Percentiles rank a stretch among this genome's conserved stretches.
Evolutionary conservation across 2,797 vertebrate species (phyloP).

Genomic region (Thamnophis elegans): DNA sequence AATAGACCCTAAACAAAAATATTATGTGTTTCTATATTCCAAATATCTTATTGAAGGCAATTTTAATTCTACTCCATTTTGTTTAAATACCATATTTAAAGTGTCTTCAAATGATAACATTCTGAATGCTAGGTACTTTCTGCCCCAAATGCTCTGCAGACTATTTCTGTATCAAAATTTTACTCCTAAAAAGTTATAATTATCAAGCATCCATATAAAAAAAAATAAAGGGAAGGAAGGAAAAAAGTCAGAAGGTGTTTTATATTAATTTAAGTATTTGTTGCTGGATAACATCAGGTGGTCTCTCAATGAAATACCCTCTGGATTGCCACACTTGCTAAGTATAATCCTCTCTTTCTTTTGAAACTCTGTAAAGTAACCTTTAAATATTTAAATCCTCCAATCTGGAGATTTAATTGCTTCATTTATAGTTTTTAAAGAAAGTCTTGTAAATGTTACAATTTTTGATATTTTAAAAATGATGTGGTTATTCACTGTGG

Average conservation of each 20-base stretch:
- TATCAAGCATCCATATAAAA: slow-evolving; percentile 54
- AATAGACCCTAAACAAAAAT: not conserved
- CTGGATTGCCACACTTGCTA: slow-evolving; percentile 78
- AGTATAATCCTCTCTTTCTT: slow-evolving; percentile 77
- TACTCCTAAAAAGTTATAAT: slow-evolving; percentile 53
- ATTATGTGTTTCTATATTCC: not conserved
- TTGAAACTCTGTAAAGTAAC: slow-evolving; percentile 76
- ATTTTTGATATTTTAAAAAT: slow-evolving; percentile 72
- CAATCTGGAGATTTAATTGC: slow-evolving; percentile 78
- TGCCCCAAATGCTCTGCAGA: not conserved
- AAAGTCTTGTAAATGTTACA: slow-evolving; percentile 74
- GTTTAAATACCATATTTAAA: slow-evolving; percentile 46
- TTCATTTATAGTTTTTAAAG: slow-evolving; percentile 73
- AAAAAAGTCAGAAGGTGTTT: slow-evolving; percentile 74
- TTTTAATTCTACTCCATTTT: slow-evolving; percentile 2
- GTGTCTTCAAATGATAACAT: slow-evolving; percentile 33
- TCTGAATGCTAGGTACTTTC: not conserved
- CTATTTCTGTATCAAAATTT: slow-evolving; percentile 11
- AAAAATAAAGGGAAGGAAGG: slow-evolving; percentile 42
- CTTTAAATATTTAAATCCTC: slow-evolving; percentile 76
- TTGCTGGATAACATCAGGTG: slow-evolving; percentile 76
- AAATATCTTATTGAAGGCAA: slow-evolving; percentile 14
- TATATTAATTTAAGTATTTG: slow-evolving; percentile 77
- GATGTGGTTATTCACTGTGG: slow-evolving; percentile 52
- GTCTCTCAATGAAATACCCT: slow-evolving; percentile 71